Percentiles rank a stretch among this genome's conserved stretches.
These are phyloP conservation scores for Hydractinia symbiolongicarpus DNA, from an alignment of 30 jellyfish, hydroid and myxozoan species.

Conservation along the genomic window DNA sequence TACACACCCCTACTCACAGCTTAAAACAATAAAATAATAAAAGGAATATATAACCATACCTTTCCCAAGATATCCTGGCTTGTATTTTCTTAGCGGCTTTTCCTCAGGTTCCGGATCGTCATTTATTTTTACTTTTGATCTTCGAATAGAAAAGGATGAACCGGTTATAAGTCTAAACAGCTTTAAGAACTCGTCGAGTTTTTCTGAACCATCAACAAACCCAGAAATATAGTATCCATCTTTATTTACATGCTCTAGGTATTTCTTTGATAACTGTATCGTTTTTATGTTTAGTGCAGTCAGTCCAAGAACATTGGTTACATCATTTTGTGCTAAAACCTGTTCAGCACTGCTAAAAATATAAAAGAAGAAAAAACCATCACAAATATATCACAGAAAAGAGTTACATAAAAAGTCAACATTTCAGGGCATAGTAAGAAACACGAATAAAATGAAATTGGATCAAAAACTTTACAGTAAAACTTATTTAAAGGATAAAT, in stretches of 20 bases:
- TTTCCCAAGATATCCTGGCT: conserved; percentile 28
- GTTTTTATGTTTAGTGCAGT: conserved; percentile 26
- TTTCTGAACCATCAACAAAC: conserved; percentile 4
- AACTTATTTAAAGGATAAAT: too few species aligned
- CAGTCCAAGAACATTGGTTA: conserved; percentile 4
- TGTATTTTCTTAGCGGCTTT: conserved; percentile 15
- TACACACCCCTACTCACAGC: too few species aligned
- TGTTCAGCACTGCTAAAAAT: background rate
- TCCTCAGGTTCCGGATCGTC: conserved; percentile 27
- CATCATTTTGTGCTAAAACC: background rate
- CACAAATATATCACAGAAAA: too few species aligned
- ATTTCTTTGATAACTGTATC: conserved; percentile 15
- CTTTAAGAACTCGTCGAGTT: conserved; percentile 16
- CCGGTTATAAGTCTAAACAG: conserved; percentile 16
- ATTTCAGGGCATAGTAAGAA: background rate
- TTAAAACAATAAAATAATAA: too few species aligned
- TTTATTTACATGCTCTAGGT: conserved; percentile 12
- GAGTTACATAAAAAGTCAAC: background rate
- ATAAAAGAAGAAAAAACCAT: background rate
- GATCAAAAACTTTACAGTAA: too few species aligned
- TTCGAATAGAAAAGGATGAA: conserved; percentile 18
- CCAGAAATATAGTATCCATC: conserved; percentile 27
- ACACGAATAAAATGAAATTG: background rate
- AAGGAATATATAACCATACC: background rate
- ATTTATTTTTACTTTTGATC: conserved; percentile 18